Percentiles rank a stretch among this genome's conserved stretches.
phyloP scores from a whole-genome alignment of 2,797 vertebrate species.

The Mastacembelus armatus region DNA sequence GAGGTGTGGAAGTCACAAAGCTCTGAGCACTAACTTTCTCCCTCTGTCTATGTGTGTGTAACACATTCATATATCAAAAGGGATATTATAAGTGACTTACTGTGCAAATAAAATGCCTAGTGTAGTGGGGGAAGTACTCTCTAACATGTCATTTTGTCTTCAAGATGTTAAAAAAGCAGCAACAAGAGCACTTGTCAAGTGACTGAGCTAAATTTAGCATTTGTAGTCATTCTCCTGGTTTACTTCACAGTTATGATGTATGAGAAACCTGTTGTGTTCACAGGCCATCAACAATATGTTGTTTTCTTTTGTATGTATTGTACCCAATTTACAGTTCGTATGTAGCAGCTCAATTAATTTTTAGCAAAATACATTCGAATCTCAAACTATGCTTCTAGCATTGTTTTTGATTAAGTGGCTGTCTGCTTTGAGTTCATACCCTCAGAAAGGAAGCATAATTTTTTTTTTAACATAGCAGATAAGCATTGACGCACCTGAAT shows the following conservation, averaged over 20 bases:
- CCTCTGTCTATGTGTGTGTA: conserved; percentile 33
- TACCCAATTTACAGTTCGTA: background rate
- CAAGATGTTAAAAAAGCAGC: conserved; percentile 17
- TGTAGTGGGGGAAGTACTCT: conserved; percentile 35
- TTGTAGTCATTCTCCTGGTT: background rate
- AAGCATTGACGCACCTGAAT: conserved; percentile 74
- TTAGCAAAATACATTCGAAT: background rate
- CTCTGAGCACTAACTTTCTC: conserved; percentile 39
- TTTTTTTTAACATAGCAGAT: conserved; percentile 60
- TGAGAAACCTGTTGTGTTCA: background rate
- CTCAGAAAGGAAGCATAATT: conserved; percentile 38
- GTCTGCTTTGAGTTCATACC: conserved; percentile 33
- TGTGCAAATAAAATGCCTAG: conserved; percentile 13
- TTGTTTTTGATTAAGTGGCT: background rate
- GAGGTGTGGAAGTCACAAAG: conserved; percentile 81
- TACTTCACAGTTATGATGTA: background rate
- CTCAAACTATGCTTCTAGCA: background rate
- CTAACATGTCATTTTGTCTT: conserved; percentile 20
- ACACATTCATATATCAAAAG: too few species aligned
- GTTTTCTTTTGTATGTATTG: background rate
- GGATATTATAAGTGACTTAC: conserved; percentile 32
- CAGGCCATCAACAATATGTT: background rate
- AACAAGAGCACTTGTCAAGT: conserved; percentile 6
- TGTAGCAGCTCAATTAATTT: background rate
- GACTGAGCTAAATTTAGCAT: conserved; percentile 2